These are phyloP conservation scores for Elachura formosa DNA, from an alignment of 2,113 vertebrate genomes.

Conservation along the genomic window DNA sequence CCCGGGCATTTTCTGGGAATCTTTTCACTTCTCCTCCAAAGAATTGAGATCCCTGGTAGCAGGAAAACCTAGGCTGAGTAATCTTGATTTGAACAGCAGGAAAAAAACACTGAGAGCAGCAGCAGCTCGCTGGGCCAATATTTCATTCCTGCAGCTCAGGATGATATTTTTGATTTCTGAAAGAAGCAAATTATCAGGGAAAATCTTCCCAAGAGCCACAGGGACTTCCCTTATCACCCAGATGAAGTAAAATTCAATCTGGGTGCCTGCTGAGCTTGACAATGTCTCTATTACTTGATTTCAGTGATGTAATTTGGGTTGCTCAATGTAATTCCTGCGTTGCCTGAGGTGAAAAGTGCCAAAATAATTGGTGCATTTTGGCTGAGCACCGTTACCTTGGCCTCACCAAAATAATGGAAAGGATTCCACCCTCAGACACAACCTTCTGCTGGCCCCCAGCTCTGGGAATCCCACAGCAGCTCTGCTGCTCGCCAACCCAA, in stretches of 20 bases:
- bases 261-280: not conserved
- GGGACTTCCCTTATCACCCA: not conserved
- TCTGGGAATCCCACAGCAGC: not conserved
- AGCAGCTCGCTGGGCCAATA: not conserved
- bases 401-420: not conserved
- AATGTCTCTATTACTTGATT: not conserved
- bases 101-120: fast-evolving
- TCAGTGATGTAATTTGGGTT: not conserved
- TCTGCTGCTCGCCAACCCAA: not conserved
- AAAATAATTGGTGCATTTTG: not conserved
- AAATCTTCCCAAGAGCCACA: not conserved
- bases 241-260: not conserved
- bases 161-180: not conserved
- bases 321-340: not conserved
- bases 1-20: not conserved
- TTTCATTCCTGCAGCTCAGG: not conserved
- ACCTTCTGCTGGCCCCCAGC: not conserved
- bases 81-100: not conserved
- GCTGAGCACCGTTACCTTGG: fast-evolving
- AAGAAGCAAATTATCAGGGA: not conserved
- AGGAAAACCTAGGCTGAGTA: not conserved
- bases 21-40: not conserved
- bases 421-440: not conserved
- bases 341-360: not conserved
- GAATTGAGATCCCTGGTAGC: not conserved